A percentile compares a stretch with the other conserved stretches of the same genome.
Evolutionary conservation across 2,113 vertebrate genomes (phyloP).

Genomic region (Narcine bancroftii): DNA sequence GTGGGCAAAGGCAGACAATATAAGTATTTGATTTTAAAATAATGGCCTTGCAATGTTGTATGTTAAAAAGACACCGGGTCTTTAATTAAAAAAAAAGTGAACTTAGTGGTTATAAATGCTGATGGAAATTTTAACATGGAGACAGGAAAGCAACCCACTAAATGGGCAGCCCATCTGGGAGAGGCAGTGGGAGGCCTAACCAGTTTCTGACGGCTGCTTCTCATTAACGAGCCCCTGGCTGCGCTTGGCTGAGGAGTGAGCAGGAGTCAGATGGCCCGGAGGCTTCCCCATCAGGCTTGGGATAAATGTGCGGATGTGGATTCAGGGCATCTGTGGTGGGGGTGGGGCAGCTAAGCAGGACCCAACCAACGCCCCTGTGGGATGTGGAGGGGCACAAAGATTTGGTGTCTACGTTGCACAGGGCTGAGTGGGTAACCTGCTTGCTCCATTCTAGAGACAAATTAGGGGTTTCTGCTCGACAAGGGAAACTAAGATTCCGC

Average conservation of each 20-base stretch:
- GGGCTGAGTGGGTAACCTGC: not conserved
- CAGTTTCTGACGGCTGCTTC: not conserved
- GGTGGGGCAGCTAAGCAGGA: not conserved
- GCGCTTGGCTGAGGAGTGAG: not conserved
- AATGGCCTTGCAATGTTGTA: not conserved
- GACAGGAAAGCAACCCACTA: not conserved
- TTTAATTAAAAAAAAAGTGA: not conserved
- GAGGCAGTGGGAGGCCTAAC: not conserved
- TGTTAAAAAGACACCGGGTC: not conserved
- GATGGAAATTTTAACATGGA: not conserved
- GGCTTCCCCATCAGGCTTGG: slow-evolving; percentile 3
- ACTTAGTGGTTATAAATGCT: not conserved
- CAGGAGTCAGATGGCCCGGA: not conserved
- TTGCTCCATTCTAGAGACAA: not conserved
- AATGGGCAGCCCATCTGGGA: not conserved
- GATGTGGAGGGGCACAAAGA: not conserved
- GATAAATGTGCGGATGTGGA: not conserved
- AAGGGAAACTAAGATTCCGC: not conserved
- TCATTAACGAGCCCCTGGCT: not conserved
- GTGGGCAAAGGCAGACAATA: not conserved
- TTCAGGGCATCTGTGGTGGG: not conserved
- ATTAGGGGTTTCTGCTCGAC: not conserved
- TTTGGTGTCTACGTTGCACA: not conserved
- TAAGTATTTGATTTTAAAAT: not conserved
- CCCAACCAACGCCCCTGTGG: not conserved